Evolutionary conservation across 2,888 invertebrate species (phyloP).

Genomic region (Rhopalosiphum nymphaeae): DNA sequence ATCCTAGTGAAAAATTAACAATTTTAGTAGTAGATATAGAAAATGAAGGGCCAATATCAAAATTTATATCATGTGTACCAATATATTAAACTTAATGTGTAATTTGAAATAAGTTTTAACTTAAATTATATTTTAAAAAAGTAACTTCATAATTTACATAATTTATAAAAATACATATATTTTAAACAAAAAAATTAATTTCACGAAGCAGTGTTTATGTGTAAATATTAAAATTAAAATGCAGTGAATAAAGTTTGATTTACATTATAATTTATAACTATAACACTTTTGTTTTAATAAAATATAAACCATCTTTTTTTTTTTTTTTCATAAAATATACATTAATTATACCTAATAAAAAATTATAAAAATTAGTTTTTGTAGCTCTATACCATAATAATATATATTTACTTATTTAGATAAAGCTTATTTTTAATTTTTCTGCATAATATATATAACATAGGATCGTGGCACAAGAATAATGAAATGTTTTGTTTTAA

Average conservation of each 20-base stretch:
- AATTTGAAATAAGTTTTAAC: neutral
- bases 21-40: constrained; percentile 70
- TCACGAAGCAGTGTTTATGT: neutral
- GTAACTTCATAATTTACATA: neutral
- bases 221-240: neutral
- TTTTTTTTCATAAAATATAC: neutral
- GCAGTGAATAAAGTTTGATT: neutral
- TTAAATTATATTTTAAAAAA: neutral
- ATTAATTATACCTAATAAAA: neutral
- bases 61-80: constrained; percentile 28
- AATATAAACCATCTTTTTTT: neutral
- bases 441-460: neutral
- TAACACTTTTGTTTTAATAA: neutral
- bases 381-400: neutral
- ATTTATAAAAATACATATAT: no score
- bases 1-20: constrained; percentile 68
- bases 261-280: neutral
- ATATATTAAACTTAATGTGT: constrained; percentile 25
- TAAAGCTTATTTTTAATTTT: neutral
- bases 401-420: neutral
- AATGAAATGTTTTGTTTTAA: neutral
- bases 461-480: neutral
- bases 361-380: neutral
- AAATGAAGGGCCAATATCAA: constrained; percentile 65
- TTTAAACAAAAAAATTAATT: neutral